Evolutionary conservation across 2,888 invertebrate genomes (phyloP), one percentile per base, ranked within the genome.

Genomic region (Drosophila setosimentum): DNA sequence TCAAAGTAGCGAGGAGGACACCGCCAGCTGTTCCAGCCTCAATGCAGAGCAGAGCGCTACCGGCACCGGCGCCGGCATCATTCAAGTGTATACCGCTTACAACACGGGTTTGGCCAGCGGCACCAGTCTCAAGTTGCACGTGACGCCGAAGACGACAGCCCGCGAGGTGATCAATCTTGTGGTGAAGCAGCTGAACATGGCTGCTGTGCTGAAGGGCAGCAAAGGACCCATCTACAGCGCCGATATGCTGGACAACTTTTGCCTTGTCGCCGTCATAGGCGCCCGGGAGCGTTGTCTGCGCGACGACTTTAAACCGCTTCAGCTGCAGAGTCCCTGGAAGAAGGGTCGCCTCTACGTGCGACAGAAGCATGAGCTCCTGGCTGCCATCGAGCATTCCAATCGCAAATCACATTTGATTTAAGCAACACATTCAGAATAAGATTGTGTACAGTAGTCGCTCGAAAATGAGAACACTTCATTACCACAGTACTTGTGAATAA

Each of bases 111-210:
- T 99, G 80, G 97, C 98, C 2, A 96, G 96, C 73, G 99, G 98
- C 8, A 98, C 98, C 0, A 98, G 98, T 85, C 95, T 99, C 40
- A 98, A 98, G 89, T 94, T 99, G 4, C 98, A 98, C 92, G 98
- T 99, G 0, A 98, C 98, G 0, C 96, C 97, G 0, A 95, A 97
- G 82, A 99, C 99, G 0, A 97, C 98, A 0, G 98, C 99, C 0
- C 95, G 98, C 21, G 99, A 99, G 93, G 98, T 99, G 62, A 97
- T 99, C 74, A 97, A 98, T 93, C 94, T 99, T 74, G 98, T 99
- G 29, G 97, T 99, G 62, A 97, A 98, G 92, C 99, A 99, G 93
- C 94, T 99, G 50, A 99, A 99, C 92, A 97, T 98, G 96, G 98
- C 98, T 18, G 97, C 97, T 61, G 95, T 97, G 24, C 94, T 97